These are phyloP conservation scores for Oxyura jamaicensis DNA, from an alignment of 2,113 vertebrate genomes.

Conservation along the genomic window DNA sequence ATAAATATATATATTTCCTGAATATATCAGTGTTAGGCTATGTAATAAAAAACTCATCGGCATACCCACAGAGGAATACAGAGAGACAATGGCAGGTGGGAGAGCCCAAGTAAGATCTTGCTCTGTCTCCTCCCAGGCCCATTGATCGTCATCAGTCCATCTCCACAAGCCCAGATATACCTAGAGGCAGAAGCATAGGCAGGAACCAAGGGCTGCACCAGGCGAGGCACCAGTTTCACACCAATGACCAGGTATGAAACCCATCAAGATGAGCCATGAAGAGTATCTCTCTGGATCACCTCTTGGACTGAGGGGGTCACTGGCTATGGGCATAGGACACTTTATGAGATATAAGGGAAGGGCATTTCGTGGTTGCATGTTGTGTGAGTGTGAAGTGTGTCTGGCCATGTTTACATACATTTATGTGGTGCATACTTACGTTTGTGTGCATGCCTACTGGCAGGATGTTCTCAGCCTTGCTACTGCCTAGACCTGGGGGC, in stretches of 20 bases:
- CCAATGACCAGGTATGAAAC: background rate
- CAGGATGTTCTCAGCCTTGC: background rate
- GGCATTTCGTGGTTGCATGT: background rate
- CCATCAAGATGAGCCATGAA: background rate
- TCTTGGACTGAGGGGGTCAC: background rate
- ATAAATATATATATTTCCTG: background rate
- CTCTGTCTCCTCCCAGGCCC: background rate
- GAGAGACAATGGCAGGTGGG: background rate
- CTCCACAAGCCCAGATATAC: background rate
- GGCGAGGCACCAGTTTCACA: background rate
- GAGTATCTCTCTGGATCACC: background rate
- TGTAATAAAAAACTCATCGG: background rate
- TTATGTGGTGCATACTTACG: accelerated
- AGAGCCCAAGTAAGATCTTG: background rate
- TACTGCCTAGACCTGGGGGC: background rate
- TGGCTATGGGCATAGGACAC: background rate
- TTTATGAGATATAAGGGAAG: background rate
- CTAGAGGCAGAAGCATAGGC: background rate
- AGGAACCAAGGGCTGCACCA: background rate
- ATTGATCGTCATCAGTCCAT: accelerated
- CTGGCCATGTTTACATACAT: background rate
- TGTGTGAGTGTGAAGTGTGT: background rate
- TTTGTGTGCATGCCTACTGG: background rate
- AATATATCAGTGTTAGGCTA: background rate
- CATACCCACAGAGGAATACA: background rate